Percentiles rank a stretch among this genome's conserved stretches.
These are phyloP conservation scores for Vulpes lagopus DNA, from an alignment of 2,113 vertebrate genomes.

Conservation along the genomic window DNA sequence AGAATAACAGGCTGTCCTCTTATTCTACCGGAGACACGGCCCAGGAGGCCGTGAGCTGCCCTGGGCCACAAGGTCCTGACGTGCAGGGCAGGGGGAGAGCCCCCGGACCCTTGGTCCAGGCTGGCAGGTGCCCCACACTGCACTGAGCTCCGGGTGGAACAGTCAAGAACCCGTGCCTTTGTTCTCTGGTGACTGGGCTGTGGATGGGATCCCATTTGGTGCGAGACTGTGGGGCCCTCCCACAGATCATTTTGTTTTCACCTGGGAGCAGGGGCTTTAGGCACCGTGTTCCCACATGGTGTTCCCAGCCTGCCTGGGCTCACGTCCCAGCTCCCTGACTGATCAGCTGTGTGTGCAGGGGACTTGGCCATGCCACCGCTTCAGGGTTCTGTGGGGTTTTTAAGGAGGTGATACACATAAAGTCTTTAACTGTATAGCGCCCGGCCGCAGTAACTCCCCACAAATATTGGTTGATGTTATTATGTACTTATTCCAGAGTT, in stretches of 20 bases:
- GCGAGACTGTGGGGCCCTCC: background rate
- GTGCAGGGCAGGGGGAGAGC: background rate
- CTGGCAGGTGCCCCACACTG: fast-evolving
- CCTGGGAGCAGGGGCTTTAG: background rate
- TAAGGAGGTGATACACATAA: background rate
- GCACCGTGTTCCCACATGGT: fast-evolving
- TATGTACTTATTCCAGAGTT: background rate
- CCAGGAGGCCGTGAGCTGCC: background rate
- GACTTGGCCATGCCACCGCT: fast-evolving
- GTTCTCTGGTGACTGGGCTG: background rate
- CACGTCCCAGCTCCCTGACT: background rate
- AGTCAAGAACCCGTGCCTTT: background rate
- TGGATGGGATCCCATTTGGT: background rate
- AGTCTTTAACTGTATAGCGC: background rate
- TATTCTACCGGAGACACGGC: background rate
- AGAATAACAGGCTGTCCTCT: background rate
- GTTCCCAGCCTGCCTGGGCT: background rate
- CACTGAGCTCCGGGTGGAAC: fast-evolving
- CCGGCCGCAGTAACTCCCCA: background rate
- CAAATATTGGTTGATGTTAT: background rate
- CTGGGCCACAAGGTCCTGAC: background rate
- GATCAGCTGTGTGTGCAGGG: background rate
- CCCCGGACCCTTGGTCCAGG: background rate
- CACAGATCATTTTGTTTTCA: background rate
- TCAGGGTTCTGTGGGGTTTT: background rate